Evolutionary conservation across 2,797 vertebrate genomes (phyloP), one percentile per base, ranked within the genome.

Genomic region (Sylvilagus floridanus): DNA sequence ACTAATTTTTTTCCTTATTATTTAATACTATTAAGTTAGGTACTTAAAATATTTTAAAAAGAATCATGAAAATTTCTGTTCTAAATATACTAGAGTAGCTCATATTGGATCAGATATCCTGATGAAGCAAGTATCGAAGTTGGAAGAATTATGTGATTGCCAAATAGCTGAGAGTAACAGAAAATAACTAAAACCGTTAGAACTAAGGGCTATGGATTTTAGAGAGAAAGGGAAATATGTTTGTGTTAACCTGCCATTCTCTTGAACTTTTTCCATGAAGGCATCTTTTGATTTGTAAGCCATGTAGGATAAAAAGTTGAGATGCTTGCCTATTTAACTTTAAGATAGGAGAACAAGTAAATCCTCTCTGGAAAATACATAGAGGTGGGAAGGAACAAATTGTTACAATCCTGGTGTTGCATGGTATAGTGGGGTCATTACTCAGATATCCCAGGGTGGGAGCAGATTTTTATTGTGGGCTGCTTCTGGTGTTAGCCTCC

Each of bases 1-100:
- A 88, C 62, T 83, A 35, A 32, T 63, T 77, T 94, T 76, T 54
- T 95, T 50, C 10, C 22, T 91, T 91, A 60, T 84, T 16, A 19
- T 81, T 93, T 84, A 66, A 60, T 93, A n/a, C 47, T 84, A 42
- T 68, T 78, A 16, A 69, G 28, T 60, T 26, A 50, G 4, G n/a
- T 84, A 77, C 17, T 32, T 91, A 62, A 42, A 85, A 28, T 68
- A 69, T 63, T 21, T 91, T 66, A 35, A 35, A 84, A 82, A 52
- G 13, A 72, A 84, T 60, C 17, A n/a, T 88, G 66, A 91, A 84
- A 6, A 66, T 11, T 73, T 24, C 78, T 37, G 87, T 93, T 88
- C 26, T 88, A 21, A 4, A n/a, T 65, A 13, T 86, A 69, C 24
- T 87, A 30, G 32, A 71, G 17, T 71, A 91, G 50, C 19, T 91